phyloP scores from a whole-genome alignment of 1,140 invertebrate genomes.

The Papilio glaucus region DNA sequence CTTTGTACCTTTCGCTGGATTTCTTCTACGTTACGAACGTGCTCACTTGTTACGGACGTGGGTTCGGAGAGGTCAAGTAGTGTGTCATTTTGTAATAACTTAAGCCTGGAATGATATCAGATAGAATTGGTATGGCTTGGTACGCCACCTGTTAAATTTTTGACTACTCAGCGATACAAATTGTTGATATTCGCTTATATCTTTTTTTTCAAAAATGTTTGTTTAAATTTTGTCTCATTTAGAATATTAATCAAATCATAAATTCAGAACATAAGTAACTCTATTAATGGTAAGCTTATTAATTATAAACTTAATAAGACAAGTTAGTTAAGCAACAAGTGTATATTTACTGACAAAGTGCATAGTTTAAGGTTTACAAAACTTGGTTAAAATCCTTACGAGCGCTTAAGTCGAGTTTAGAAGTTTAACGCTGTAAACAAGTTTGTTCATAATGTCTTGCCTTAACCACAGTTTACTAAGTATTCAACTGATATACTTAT shows the following conservation, averaged over 20 bases:
- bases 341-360: constrained; percentile 6
- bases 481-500: constrained; percentile 34
- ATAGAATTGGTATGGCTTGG: neutral
- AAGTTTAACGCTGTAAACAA: constrained; percentile 37
- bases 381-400: constrained; percentile 29
- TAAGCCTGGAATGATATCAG: neutral
- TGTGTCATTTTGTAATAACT: constrained; percentile 25
- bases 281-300: no score
- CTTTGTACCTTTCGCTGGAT: constrained; percentile 42
- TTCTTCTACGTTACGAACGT: constrained; percentile 39
- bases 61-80: neutral
- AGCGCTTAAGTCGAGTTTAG: constrained; percentile 28
- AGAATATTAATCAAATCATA: no score
- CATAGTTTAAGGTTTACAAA: constrained; percentile 32
- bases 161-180: no score
- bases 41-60: constrained; percentile 34
- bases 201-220: no score
- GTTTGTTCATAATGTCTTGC: constrained; percentile 37
- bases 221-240: no score
- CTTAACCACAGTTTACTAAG: constrained; percentile 33
- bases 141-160: neutral
- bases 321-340: neutral
- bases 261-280: no score
- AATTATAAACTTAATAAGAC: neutral
- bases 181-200: no score